Conservation (phyloP, 2,797 vertebrate genomes). For the Gymnothorax javanicus region DNA sequence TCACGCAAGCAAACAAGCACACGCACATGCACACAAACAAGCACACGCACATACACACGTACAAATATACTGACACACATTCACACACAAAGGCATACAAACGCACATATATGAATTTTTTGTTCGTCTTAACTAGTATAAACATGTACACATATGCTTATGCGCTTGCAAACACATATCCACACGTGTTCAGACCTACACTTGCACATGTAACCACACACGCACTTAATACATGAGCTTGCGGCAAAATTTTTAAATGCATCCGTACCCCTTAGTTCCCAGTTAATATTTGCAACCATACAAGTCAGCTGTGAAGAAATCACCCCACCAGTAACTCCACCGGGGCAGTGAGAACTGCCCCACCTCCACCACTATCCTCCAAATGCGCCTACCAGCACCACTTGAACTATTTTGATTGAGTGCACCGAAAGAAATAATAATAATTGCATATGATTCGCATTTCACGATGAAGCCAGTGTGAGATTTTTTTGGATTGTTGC, state of each 20-base stretch:
- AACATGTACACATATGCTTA: background rate
- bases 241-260: no score
- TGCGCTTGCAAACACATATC: no score
- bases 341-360: background rate
- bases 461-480: background rate
- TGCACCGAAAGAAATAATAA: background rate
- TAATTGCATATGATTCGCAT: background rate
- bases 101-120: background rate
- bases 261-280: no score
- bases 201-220: no score
- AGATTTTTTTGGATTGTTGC: conserved; percentile 1
- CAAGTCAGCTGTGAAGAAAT: no score
- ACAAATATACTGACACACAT: background rate
- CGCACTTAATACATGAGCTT: no score
- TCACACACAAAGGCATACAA: background rate
- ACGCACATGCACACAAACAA: background rate
- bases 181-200: background rate
- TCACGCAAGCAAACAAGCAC: background rate
- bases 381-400: background rate
- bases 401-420: background rate
- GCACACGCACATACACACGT: background rate
- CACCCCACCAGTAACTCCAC: background rate
- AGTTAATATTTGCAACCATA: no score
- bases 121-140: no score
- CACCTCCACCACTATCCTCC: background rate